Percentiles rank a stretch among this genome's conserved stretches.
Conservation (phyloP, 2,113 vertebrate genomes). For the Rutilus rutilus region DNA sequence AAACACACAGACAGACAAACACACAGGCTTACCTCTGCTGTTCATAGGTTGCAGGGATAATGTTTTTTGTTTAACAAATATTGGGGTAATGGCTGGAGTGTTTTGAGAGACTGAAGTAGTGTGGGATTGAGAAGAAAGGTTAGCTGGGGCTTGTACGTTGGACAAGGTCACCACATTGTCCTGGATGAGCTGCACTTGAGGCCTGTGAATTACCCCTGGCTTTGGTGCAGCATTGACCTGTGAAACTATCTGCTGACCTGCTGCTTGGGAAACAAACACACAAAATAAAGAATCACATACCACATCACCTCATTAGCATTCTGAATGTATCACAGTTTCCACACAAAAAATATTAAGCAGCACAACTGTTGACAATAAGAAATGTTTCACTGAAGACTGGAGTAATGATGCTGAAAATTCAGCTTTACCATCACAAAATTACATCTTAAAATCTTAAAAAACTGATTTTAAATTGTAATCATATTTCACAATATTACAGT, state of each 20-base stretch:
- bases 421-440: background rate
- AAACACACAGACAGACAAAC: background rate
- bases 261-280: conserved; percentile 33
- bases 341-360: background rate
- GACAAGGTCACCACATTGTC: conserved; percentile 70
- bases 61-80: conserved; percentile 3
- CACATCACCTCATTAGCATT: background rate
- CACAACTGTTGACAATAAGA: background rate
- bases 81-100: background rate
- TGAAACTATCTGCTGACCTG: conserved; percentile 60
- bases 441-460: background rate
- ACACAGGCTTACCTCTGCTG: conserved; percentile 33
- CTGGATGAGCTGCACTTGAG: conserved; percentile 71
- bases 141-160: conserved; percentile 69
- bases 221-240: conserved; percentile 63
- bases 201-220: conserved; percentile 66
- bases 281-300: background rate
- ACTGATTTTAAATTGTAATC: background rate
- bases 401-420: background rate
- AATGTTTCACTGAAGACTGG: background rate
- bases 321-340: background rate
- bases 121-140: conserved; percentile 60
- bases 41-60: conserved; percentile 17
- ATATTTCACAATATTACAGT: background rate
- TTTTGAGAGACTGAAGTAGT: conserved; percentile 20